Base-by-base conservation (phyloP, 2,888 invertebrate species). In the Dynastes hyllus region DNA sequence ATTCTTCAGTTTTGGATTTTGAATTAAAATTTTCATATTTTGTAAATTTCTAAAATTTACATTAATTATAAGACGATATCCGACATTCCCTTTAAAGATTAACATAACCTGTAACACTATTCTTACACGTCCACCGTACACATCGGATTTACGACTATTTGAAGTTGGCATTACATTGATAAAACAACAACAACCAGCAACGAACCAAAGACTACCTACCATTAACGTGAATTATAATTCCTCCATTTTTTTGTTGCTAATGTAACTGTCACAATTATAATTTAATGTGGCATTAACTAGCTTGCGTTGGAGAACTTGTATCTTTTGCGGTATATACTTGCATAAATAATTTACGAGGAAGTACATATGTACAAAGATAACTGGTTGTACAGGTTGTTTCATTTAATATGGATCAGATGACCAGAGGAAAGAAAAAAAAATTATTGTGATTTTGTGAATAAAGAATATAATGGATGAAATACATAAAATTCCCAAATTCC, bases 211-310 rank as follows among this genome's bases (percentile, higher is more conserved):
- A 70, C 73, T 73, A 73, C 53, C 53, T 66, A 65, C 70, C 58
- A 78, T 73, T 78, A 78, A 69, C 53, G 65, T 66, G 61, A 78
- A 75, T 78, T 78, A 78, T 75, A 78, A 78, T 65, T 67, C 66
- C 29, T 32, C 22, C 8, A 37, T 27, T 67, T 78, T 78, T 76
- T 65, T 78, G 37, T 40, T 67, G 66, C 50, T 67, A 67, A 75
- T 76, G 78, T 78, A 78, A 45, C 78, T 78, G 78, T 78, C 78
- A 78, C 61, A 75, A 29, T 77, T 75, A 67, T 78, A 75, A 78
- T 78, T 78, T 78, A 78, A 76, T 67, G 51, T 78, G 78, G 63
- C 73, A 73, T 71, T 78, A 78, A 78, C 65, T 65, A 53, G 65
- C 65, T 50, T 78, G 69, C 73, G 78, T 66, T 65, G 63, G 70